Conservation (phyloP, 2,888 invertebrate genomes). For the Drosophila phalerata region DNA sequence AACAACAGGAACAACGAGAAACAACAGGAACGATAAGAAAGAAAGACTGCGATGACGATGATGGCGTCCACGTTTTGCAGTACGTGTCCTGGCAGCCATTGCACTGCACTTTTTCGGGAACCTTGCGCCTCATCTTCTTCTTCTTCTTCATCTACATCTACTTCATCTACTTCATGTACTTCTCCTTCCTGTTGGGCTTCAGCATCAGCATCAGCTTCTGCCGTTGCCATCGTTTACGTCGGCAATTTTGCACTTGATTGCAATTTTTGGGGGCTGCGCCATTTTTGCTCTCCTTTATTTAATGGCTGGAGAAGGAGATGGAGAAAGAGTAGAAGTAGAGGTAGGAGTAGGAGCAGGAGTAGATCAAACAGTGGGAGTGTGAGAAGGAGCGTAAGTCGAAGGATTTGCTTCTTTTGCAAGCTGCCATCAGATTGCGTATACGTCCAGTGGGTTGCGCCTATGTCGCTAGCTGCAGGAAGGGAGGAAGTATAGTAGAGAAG, state of each 20-base stretch:
- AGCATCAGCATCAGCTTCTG: slow-evolving; percentile 9
- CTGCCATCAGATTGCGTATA: slow-evolving; percentile 66
- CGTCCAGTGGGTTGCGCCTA: slow-evolving; percentile 68
- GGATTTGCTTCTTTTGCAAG: neutral
- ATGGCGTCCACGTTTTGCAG: slow-evolving; percentile 65
- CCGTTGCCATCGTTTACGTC: slow-evolving; percentile 77
- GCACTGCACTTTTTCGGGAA: slow-evolving; percentile 65
- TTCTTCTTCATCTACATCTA: neutral
- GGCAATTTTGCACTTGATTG: slow-evolving; percentile 85
- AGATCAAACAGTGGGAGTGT: neutral
- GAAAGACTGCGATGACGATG: slow-evolving; percentile 34
- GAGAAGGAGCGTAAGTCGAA: neutral
- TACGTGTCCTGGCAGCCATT: slow-evolving; percentile 78
- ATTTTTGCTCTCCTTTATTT: slow-evolving; percentile 57
- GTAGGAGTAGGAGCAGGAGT: neutral
- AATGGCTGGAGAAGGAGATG: slow-evolving; percentile 30
- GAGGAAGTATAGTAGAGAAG: neutral
- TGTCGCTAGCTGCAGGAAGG: neutral
- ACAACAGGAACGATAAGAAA: slow-evolving; percentile 5
- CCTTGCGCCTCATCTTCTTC: slow-evolving; percentile 20
- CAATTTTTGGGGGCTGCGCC: slow-evolving; percentile 79
- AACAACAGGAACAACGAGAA: neutral
- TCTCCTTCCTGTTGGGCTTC: slow-evolving; percentile 2
- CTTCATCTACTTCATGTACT: neutral
- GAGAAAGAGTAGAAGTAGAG: neutral